These are phyloP conservation scores for Pluvianellus socialis DNA, from an alignment of 2,113 vertebrate species.

Conservation along the genomic window DNA sequence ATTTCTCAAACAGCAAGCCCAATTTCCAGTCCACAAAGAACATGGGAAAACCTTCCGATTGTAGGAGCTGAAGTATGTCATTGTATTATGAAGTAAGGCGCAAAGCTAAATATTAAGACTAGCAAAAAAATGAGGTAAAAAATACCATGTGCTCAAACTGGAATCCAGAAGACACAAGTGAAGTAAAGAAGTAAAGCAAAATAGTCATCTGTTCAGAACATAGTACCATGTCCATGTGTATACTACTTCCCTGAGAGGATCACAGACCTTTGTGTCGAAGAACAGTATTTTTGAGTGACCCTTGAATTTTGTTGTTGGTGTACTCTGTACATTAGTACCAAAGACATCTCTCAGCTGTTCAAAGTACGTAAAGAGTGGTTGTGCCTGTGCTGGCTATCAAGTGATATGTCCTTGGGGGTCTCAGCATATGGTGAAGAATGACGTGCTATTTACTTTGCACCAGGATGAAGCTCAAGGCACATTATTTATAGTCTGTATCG, in stretches of 20 bases:
- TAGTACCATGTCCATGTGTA: neutral
- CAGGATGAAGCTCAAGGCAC: rapidly evolving
- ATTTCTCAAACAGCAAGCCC: neutral
- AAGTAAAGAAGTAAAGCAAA: neutral
- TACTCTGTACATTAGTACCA: no score
- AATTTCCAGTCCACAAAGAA: neutral
- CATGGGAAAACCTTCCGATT: neutral
- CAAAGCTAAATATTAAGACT: neutral
- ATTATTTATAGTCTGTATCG: rapidly evolving
- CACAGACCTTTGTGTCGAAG: neutral
- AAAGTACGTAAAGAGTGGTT: neutral
- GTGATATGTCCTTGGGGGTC: neutral
- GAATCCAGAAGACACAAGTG: neutral
- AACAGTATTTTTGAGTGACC: neutral
- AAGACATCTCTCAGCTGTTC: neutral
- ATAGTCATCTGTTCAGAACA: neutral
- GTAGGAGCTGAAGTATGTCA: neutral
- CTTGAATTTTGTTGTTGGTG: neutral
- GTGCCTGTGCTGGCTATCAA: neutral
- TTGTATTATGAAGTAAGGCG: neutral
- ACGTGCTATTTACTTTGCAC: neutral
- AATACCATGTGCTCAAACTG: neutral
- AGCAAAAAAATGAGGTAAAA: neutral
- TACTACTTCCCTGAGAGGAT: neutral
- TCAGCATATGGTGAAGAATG: rapidly evolving